These are phyloP conservation scores for Cheilosia impressa DNA, from an alignment of 2,888 invertebrate genomes.

Conservation along the genomic window DNA sequence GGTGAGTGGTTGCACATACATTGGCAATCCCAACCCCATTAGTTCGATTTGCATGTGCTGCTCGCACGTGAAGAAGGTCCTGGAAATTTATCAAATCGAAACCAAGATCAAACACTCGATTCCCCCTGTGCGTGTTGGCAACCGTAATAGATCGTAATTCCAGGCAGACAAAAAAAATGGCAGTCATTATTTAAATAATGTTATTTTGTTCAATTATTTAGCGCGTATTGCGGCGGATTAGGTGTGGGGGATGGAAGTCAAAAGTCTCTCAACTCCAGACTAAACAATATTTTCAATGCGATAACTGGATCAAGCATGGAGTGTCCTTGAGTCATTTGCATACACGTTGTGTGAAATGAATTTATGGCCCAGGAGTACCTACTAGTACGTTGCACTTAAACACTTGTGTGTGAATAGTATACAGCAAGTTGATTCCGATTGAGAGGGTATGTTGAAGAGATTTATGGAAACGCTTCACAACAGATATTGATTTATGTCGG, in stretches of 20 bases:
- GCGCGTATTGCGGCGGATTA: constrained; percentile 38
- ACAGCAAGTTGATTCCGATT: constrained; percentile 36
- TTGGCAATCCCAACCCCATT: constrained; percentile 60
- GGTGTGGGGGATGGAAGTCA: background rate
- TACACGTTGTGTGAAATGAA: constrained; percentile 54
- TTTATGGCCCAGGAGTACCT: constrained; percentile 35
- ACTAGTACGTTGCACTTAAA: constrained; percentile 42
- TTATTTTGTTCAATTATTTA: constrained; percentile 59
- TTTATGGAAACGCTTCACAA: constrained; percentile 57
- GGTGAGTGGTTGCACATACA: constrained; percentile 53
- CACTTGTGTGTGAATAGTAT: constrained; percentile 18
- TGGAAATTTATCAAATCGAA: constrained; percentile 46
- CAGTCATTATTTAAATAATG: constrained; percentile 65
- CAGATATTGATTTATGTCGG: constrained; percentile 49
- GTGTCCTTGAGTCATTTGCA: constrained; percentile 71
- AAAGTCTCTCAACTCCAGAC: constrained; percentile 2
- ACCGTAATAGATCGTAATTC: constrained; percentile 53
- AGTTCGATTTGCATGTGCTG: constrained; percentile 57
- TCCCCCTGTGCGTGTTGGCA: constrained; percentile 10
- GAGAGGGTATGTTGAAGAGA: constrained; percentile 40
- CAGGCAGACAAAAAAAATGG: constrained; percentile 29
- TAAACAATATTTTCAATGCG: constrained; percentile 51
- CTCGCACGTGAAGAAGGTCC: background rate
- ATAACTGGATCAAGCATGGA: constrained; percentile 59
- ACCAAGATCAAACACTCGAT: constrained; percentile 29